Evolutionary conservation across 1,140 invertebrate genomes (phyloP).

Genomic region (Trinorchestia longiramus): DNA sequence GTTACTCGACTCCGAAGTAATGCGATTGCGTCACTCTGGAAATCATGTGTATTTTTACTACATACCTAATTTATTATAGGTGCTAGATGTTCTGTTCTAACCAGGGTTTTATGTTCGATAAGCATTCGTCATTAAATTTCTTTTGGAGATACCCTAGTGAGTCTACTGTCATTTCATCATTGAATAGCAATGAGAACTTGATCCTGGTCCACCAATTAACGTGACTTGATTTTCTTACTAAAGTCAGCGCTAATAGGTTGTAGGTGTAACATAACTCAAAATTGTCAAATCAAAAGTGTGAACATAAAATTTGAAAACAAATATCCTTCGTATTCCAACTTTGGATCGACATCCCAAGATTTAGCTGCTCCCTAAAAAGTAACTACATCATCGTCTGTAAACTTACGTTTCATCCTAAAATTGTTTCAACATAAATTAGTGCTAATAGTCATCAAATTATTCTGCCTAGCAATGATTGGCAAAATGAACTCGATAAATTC

Average conservation of each 20-base stretch:
- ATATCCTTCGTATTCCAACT: background rate
- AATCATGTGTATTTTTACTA: background rate
- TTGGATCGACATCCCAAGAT: background rate
- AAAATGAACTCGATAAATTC: background rate
- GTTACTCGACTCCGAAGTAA: background rate
- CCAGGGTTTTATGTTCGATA: background rate
- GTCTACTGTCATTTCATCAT: background rate
- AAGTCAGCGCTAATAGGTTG: background rate
- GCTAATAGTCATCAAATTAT: background rate
- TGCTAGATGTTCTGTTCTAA: background rate
- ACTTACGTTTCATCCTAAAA: background rate
- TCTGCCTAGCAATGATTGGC: background rate
- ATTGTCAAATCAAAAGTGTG: background rate
- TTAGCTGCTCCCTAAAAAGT: background rate
- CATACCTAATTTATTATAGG: background rate
- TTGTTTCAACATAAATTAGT: background rate
- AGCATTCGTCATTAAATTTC: background rate
- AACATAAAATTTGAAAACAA: background rate
- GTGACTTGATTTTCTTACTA: background rate
- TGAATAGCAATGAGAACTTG: background rate
- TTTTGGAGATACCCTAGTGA: background rate
- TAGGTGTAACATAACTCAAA: background rate
- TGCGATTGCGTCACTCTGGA: background rate
- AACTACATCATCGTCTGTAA: background rate
- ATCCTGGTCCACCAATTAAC: background rate